Percentiles rank a stretch among this genome's conserved stretches.
Evolutionary conservation across 2,888 invertebrate species (phyloP).

Genomic region (Platycheirus albimanus): DNA sequence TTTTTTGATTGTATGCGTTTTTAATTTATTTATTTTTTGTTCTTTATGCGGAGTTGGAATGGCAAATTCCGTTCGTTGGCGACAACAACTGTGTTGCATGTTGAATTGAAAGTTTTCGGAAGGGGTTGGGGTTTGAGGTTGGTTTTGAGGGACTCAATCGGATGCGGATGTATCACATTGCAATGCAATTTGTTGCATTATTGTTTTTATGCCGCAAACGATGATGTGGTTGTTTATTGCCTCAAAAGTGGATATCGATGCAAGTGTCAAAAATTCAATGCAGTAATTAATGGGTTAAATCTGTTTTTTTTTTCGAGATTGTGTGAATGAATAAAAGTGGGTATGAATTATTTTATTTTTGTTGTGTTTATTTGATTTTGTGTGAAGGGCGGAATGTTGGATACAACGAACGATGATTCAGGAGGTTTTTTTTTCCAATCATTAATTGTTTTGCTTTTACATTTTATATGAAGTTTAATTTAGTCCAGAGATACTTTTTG

Average conservation of each 20-base stretch:
- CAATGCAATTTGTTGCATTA: constrained; percentile 71
- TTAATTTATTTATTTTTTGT: constrained; percentile 33
- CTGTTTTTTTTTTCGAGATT: constrained; percentile 44
- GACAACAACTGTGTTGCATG: constrained; percentile 30
- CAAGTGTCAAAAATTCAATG: constrained; percentile 71
- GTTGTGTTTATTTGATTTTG: too few species aligned
- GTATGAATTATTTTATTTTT: constrained; percentile 29
- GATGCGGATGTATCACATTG: constrained; percentile 61
- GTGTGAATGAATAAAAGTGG: constrained; percentile 7
- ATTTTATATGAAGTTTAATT: too few species aligned
- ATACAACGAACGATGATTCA: constrained; percentile 7
- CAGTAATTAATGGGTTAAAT: constrained; percentile 72
- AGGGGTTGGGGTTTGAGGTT: too few species aligned
- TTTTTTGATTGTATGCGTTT: constrained; percentile 63
- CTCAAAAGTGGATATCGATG: constrained; percentile 72
- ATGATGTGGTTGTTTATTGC: constrained; percentile 70
- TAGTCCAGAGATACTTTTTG: too few species aligned
- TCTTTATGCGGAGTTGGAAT: constrained; percentile 43
- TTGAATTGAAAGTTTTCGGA: too few species aligned
- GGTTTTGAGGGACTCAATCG: constrained; percentile 8
- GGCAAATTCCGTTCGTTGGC: constrained; percentile 29
- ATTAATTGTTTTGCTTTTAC: too few species aligned
- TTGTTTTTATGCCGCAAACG: constrained; percentile 64
- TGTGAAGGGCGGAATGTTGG: constrained; percentile 6
- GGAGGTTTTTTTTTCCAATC: too few species aligned